Evolutionary conservation across 2,113 vertebrate genomes (phyloP).

Genomic region (Apistogramma diplotaenia): DNA sequence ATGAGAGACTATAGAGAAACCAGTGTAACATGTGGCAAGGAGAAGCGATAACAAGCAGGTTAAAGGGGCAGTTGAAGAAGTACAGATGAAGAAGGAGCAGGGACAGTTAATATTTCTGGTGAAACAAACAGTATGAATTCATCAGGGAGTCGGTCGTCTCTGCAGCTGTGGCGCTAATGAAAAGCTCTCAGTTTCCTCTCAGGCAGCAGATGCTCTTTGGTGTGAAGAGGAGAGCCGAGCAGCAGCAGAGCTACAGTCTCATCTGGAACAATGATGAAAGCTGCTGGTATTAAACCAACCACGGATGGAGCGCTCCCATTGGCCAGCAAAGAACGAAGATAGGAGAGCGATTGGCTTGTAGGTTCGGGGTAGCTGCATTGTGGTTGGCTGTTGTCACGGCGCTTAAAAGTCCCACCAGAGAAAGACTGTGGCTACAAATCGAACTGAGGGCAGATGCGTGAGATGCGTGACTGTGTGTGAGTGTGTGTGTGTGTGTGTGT

Average conservation of each 20-base stretch:
- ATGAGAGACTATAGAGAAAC: neutral
- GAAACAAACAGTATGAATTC: neutral
- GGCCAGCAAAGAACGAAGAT: slow-evolving; percentile 20
- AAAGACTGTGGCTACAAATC: neutral
- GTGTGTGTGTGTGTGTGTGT: too few relatives aligned
- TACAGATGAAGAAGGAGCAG: neutral
- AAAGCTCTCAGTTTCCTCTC: slow-evolving; percentile 14
- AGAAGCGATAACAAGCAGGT: neutral
- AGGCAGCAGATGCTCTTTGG: slow-evolving; percentile 1
- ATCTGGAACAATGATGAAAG: slow-evolving; percentile 50
- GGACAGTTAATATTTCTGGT: neutral
- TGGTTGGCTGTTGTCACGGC: slow-evolving; percentile 63
- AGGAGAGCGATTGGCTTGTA: slow-evolving; percentile 34
- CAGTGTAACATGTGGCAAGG: neutral
- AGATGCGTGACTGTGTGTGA: too few relatives aligned
- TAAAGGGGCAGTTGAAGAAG: neutral
- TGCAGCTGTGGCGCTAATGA: slow-evolving; percentile 22
- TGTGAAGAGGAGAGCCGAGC: slow-evolving; percentile 12
- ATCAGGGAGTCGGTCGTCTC: neutral
- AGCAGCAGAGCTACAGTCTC: slow-evolving; percentile 17
- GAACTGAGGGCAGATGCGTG: neutral
- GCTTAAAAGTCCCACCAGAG: slow-evolving; percentile 25
- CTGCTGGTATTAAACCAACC: slow-evolving; percentile 26
- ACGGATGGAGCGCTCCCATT: slow-evolving; percentile 27
- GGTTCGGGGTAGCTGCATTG: neutral